Percentiles rank a stretch among this genome's conserved stretches.
Evolutionary conservation across 2,113 vertebrate species (phyloP).

Genomic region (Chelonoidis abingdonii): DNA sequence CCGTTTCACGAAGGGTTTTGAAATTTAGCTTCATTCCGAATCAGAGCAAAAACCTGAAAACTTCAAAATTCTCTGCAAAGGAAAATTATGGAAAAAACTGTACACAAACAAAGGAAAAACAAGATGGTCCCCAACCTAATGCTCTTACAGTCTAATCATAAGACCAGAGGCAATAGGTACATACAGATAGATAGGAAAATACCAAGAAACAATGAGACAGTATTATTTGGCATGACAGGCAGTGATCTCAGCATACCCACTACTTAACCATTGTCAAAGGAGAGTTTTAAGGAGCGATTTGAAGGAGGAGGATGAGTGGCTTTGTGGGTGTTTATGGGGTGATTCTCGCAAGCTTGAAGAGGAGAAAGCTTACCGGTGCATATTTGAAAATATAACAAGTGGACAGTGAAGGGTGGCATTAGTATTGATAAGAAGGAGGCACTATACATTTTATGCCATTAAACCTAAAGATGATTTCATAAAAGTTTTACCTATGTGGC

Average conservation of each 20-base stretch:
- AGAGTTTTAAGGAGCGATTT: not conserved
- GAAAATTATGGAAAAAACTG: not conserved
- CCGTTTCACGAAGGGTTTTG: not conserved
- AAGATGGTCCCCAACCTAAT: not conserved
- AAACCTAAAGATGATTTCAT: not conserved
- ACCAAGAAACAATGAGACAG: not conserved
- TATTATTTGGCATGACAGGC: not conserved
- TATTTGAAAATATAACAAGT: not conserved
- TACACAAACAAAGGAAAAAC: not conserved
- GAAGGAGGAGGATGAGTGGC: not conserved
- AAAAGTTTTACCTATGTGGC: not conserved
- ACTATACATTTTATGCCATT: not conserved
- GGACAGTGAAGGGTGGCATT: accelerated
- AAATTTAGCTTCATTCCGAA: not conserved
- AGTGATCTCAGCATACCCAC: accelerated
- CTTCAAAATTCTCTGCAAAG: not conserved
- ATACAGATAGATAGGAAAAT: not conserved
- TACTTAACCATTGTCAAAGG: not conserved
- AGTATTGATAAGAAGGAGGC: not conserved
- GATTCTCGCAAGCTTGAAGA: not conserved
- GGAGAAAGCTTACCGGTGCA: accelerated
- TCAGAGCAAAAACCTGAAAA: not conserved
- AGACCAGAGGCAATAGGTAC: not conserved
- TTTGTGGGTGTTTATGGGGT: not conserved
- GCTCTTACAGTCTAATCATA: not conserved